Conservation (phyloP, 1,140 invertebrate genomes). For the Eumeta japonica region DNA sequence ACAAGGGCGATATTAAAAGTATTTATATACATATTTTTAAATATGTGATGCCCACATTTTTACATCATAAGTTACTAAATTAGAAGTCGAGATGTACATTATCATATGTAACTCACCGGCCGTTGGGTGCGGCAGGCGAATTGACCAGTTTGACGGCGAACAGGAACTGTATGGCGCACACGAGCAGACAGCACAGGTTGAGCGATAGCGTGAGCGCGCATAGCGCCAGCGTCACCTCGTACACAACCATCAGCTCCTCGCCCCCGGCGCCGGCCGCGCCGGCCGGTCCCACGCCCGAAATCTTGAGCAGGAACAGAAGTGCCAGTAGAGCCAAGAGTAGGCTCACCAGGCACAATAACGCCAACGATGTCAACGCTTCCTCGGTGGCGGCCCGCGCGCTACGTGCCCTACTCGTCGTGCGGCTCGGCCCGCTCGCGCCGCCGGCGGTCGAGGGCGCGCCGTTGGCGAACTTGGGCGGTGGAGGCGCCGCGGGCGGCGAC, state of each 20-base stretch:
- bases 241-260: constrained; percentile 83
- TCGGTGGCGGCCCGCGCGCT: constrained; percentile 64
- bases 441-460: constrained; percentile 58
- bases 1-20: too few relatives aligned
- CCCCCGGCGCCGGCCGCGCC: constrained; percentile 61
- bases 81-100: too few relatives aligned
- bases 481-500: constrained; percentile 30
- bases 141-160: constrained; percentile 89
- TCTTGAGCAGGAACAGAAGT: constrained; percentile 81
- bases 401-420: constrained; percentile 37
- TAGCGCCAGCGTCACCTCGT: constrained; percentile 86
- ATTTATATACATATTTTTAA: too few relatives aligned
- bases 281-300: constrained; percentile 73
- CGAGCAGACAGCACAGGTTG: constrained; percentile 86
- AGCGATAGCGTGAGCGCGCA: constrained; percentile 84
- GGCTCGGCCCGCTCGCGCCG: constrained; percentile 22
- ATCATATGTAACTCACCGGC: constrained; percentile 55
- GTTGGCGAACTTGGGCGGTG: constrained; percentile 41
- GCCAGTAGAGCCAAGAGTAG: constrained; percentile 79
- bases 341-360: constrained; percentile 81
- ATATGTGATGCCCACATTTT: too few relatives aligned
- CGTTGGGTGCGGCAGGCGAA: constrained; percentile 64
- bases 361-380: constrained; percentile 82
- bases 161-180: constrained; percentile 91
- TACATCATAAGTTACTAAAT: too few relatives aligned